Evolutionary conservation across 2,113 vertebrate genomes (phyloP).

Genomic region (Antechinus flavipes): DNA sequence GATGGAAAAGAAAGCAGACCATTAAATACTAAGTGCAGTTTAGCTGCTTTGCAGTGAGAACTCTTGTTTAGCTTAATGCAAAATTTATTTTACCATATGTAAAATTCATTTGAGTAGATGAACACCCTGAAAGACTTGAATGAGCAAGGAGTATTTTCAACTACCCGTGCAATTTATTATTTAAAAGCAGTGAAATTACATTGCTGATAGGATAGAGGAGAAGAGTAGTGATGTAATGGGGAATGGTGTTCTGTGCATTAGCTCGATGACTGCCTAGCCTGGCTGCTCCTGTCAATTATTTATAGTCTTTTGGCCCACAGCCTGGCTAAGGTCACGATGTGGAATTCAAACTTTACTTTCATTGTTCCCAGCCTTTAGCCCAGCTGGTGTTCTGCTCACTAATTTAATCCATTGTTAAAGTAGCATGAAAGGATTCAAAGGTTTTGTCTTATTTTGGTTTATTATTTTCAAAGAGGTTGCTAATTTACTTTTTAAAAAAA

Average conservation of each 20-base stretch:
- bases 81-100: conserved; percentile 65
- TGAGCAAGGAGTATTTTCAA: conserved; percentile 64
- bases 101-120: conserved; percentile 69
- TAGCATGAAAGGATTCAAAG: conserved; percentile 30
- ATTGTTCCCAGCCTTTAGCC: conserved; percentile 80
- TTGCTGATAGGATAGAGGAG: conserved; percentile 56
- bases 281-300: conserved; percentile 83
- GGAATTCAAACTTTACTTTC: conserved; percentile 82
- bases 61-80: conserved; percentile 48
- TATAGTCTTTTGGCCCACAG: conserved; percentile 81
- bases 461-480: background rate
- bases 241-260: conserved; percentile 74
- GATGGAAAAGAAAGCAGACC: background rate
- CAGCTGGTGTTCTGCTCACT: conserved; percentile 68
- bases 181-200: conserved; percentile 78
- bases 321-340: conserved; percentile 81
- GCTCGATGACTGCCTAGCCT: conserved; percentile 76
- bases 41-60: background rate
- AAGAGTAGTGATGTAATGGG: conserved; percentile 79
- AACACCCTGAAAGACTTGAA: conserved; percentile 64
- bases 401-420: conserved; percentile 60
- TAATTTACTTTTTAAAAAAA: background rate
- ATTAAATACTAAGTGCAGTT: background rate
- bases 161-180: conserved; percentile 75
- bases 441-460: background rate